Conservation (phyloP, 2,888 invertebrate species). For the Stegophylla sp. region DNA sequence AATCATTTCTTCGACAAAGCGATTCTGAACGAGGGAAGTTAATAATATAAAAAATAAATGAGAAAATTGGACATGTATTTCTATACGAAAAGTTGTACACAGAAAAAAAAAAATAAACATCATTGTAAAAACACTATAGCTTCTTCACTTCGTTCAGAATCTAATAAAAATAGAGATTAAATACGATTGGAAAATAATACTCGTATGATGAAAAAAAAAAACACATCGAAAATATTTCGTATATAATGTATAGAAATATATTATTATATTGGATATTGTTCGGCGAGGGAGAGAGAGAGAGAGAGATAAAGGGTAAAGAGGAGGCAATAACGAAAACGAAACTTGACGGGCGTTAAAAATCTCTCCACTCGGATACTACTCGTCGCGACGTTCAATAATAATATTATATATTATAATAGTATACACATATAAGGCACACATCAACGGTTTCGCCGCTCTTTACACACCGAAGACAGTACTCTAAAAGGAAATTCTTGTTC, state of each 20-base stretch:
- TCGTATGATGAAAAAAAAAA: no score
- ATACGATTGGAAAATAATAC: background rate
- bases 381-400: no score
- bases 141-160: no score
- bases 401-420: background rate
- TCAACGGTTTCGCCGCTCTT: conserved; percentile 55
- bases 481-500: conserved; percentile 57
- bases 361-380: conserved; percentile 26
- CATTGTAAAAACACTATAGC: no score
- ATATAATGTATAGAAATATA: conserved; percentile 1
- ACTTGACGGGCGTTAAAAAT: conserved; percentile 59
- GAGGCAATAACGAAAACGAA: conserved; percentile 53
- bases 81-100: no score
- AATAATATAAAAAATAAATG: no score
- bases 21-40: no score
- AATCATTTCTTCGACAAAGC: no score
- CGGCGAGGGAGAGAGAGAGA: conserved; percentile 44
- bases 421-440: conserved; percentile 33
- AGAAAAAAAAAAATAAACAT: no score
- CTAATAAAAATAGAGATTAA: no score
- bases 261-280: no score
- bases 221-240: conserved; percentile 11
- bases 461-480: conserved; percentile 48
- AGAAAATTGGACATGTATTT: no score
- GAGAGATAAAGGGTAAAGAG: conserved; percentile 45